Conservation (phyloP, 2,797 vertebrate species). For the Spatula clypeata region DNA sequence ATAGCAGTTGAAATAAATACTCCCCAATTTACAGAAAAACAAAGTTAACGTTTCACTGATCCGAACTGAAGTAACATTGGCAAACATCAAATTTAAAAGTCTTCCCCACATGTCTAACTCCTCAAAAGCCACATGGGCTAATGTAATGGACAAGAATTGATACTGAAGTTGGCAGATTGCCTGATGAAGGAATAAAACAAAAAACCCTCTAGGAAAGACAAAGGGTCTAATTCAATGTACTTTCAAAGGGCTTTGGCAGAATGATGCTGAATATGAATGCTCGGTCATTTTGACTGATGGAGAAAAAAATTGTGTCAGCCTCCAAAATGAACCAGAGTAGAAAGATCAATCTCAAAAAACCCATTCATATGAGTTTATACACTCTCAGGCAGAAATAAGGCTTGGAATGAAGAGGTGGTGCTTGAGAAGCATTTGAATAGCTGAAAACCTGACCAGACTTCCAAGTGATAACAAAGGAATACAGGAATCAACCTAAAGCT, state of each 20-base stretch:
- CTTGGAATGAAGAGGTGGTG: constrained; percentile 5
- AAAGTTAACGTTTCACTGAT: constrained; percentile 36
- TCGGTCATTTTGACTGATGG: constrained; percentile 60
- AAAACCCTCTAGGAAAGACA: constrained; percentile 66
- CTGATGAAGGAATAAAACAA: constrained; percentile 63
- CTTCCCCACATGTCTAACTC: constrained; percentile 32
- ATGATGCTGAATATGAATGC: constrained; percentile 12
- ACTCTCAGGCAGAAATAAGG: not conserved
- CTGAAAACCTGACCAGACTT: constrained; percentile 40
- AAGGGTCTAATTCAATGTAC: constrained; percentile 46
- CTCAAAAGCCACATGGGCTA: not conserved
- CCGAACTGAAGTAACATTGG: constrained; percentile 34
- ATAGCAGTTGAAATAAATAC: constrained; percentile 57
- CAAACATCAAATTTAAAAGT: constrained; percentile 49
- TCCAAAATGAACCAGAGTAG: constrained; percentile 45
- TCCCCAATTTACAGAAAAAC: constrained; percentile 33
- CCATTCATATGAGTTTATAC: not conserved
- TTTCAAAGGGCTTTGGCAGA: constrained; percentile 48
- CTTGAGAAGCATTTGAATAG: constrained; percentile 6
- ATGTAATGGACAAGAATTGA: constrained; percentile 58
- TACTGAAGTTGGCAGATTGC: constrained; percentile 65
- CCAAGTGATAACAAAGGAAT: not conserved
- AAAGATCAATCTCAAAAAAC: constrained; percentile 59
- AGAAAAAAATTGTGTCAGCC: constrained; percentile 32
- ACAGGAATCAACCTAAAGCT: not conserved